Percentiles rank a stretch among this genome's conserved stretches.
These are phyloP conservation scores for Melanotus villosus DNA, from an alignment of 2,888 invertebrate species.

Conservation along the genomic window DNA sequence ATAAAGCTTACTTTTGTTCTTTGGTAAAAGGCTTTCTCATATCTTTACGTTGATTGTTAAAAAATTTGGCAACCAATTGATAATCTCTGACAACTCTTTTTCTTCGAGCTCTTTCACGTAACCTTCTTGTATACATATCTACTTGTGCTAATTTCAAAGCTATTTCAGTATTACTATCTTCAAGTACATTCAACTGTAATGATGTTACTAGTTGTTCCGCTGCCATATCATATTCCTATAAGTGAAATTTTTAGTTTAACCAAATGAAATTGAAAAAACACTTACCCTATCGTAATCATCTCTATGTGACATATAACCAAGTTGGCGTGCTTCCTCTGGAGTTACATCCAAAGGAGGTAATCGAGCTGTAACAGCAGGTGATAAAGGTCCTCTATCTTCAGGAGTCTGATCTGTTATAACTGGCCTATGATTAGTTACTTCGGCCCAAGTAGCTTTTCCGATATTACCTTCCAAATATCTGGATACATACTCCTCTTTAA, in stretches of 20 bases:
- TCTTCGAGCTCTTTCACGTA: constrained; percentile 88
- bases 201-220: constrained; percentile 93
- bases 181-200: constrained; percentile 82
- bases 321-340: constrained; percentile 86
- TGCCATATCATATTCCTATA: constrained; percentile 89
- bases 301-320: constrained; percentile 95
- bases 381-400: constrained; percentile 82
- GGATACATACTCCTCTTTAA: constrained; percentile 91
- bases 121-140: constrained; percentile 88
- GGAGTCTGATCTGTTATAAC: constrained; percentile 80
- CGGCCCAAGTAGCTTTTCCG: constrained; percentile 89
- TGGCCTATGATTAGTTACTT: constrained; percentile 80
- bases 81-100: constrained; percentile 93
- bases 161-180: constrained; percentile 92
- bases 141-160: constrained; percentile 92
- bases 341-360: constrained; percentile 87
- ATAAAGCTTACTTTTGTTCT: constrained; percentile 78
- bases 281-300: constrained; percentile 94
- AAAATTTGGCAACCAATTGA: constrained; percentile 90
- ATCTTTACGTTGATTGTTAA: constrained; percentile 73
- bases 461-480: constrained; percentile 93
- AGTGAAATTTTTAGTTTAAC: constrained; percentile 54
- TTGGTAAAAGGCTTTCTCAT: constrained; percentile 74
- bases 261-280: neutral
- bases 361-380: constrained; percentile 79